phyloP scores from a whole-genome alignment of 2,888 invertebrate genomes.

The Tetragnatha montana region DNA sequence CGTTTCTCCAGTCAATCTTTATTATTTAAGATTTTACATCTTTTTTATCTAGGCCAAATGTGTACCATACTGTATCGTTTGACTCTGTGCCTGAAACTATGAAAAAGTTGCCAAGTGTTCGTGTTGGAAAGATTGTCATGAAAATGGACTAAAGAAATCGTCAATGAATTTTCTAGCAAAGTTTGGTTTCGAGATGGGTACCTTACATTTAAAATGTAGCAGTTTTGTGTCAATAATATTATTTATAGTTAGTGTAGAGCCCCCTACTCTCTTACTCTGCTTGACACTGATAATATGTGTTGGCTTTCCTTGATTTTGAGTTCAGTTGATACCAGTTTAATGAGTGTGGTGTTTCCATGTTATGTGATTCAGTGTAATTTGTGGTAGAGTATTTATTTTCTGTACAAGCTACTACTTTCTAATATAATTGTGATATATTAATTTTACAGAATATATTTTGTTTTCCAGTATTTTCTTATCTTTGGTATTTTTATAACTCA shows the following conservation, averaged over 20 bases:
- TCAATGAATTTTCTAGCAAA: neutral
- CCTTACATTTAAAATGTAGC: conserved; percentile 38
- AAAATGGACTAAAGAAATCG: conserved; percentile 68
- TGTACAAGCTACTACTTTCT: neutral
- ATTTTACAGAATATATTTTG: neutral
- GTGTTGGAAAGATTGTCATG: conserved; percentile 76
- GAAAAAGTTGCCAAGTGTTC: conserved; percentile 74
- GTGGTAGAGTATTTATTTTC: conserved; percentile 1
- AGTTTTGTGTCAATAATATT: conserved; percentile 35
- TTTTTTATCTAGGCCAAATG: conserved; percentile 73
- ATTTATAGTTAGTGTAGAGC: conserved; percentile 39
- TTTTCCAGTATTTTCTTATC: neutral
- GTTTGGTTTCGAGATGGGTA: conserved; percentile 22
- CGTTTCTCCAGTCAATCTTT: neutral
- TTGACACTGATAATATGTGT: neutral
- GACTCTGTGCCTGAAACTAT: conserved; percentile 75
- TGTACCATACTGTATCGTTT: conserved; percentile 75
- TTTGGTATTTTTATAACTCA: neutral
- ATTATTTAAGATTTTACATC: neutral
- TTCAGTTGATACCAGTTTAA: neutral
- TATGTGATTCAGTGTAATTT: neutral
- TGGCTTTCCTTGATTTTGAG: conserved; percentile 13
- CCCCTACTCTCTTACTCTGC: neutral
- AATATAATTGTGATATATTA: neutral
- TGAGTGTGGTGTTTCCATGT: conserved; percentile 5